These are phyloP conservation scores for Acanthosepion esculentum DNA, from an alignment of 2,888 invertebrate species.

Conservation along the genomic window DNA sequence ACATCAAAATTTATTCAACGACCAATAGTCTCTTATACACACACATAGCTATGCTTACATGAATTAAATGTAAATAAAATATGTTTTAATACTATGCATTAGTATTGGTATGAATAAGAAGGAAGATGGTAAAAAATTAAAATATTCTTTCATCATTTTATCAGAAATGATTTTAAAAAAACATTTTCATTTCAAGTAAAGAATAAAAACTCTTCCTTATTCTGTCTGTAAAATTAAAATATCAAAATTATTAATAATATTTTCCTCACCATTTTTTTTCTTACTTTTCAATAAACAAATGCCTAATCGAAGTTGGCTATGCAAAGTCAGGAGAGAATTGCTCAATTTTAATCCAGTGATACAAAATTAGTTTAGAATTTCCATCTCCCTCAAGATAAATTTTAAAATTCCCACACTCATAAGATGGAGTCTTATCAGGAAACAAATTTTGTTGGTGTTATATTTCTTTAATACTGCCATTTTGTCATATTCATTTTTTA, in stretches of 20 bases:
- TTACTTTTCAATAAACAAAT: neutral
- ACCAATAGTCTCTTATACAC: neutral
- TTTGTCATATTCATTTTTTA: too few species aligned
- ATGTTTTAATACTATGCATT: too few species aligned
- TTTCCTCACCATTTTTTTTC: neutral
- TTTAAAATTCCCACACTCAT: neutral
- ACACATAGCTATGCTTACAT: neutral
- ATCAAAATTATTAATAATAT: neutral
- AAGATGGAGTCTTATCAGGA: neutral
- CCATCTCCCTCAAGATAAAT: neutral
- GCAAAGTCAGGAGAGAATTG: too few species aligned
- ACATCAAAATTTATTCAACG: neutral
- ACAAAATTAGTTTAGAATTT: neutral
- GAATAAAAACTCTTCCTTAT: neutral
- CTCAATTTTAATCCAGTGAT: neutral
- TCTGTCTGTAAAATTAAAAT: neutral
- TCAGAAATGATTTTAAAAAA: too few species aligned
- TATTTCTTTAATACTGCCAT: too few species aligned
- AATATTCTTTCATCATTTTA: too few species aligned
- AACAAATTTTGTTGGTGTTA: too few species aligned
- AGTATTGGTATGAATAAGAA: too few species aligned
- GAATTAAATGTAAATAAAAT: neutral
- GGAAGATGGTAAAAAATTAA: too few species aligned
- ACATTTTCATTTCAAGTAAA: neutral
- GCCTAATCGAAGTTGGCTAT: neutral